phyloP scores from a whole-genome alignment of 30 jellyfish, hydroid and myxozoan genomes.

The Turritopsis rubra region DNA sequence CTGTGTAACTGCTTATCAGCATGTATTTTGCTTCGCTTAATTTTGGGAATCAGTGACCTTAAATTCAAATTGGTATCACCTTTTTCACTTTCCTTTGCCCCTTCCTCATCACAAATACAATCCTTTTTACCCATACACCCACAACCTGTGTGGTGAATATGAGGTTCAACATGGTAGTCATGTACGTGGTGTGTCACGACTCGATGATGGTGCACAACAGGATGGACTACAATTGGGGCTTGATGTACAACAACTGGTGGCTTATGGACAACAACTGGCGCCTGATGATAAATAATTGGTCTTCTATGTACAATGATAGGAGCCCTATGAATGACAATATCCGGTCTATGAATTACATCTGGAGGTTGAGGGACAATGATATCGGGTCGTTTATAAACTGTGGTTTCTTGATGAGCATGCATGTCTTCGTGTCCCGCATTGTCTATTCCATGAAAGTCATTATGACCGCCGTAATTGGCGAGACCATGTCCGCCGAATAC shows the following conservation, averaged over 20 bases:
- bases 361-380: slow-evolving; percentile 71
- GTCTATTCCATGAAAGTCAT: neutral
- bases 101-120: slow-evolving; percentile 62
- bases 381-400: slow-evolving; percentile 66
- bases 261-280: slow-evolving; percentile 84
- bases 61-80: neutral
- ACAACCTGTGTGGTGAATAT: slow-evolving; percentile 44
- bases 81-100: neutral
- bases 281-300: slow-evolving; percentile 71
- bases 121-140: slow-evolving; percentile 77
- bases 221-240: slow-evolving; percentile 90
- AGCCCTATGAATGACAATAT: slow-evolving; percentile 85
- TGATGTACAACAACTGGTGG: slow-evolving; percentile 76
- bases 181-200: slow-evolving; percentile 30
- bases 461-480: neutral
- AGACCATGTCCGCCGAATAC: slow-evolving; percentile 3
- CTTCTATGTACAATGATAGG: slow-evolving; percentile 79
- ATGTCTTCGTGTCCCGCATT: neutral
- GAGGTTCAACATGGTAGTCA: slow-evolving; percentile 75
- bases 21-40: slow-evolving; percentile 11
- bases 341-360: slow-evolving; percentile 85
- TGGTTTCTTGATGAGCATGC: slow-evolving; percentile 15
- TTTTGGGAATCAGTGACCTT: neutral
- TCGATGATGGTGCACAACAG: slow-evolving; percentile 62
- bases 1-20: neutral